Percentiles rank a stretch among this genome's conserved stretches.
phyloP scores from a whole-genome alignment of 2,113 vertebrate genomes.

The Ceuthmochares aereus region DNA sequence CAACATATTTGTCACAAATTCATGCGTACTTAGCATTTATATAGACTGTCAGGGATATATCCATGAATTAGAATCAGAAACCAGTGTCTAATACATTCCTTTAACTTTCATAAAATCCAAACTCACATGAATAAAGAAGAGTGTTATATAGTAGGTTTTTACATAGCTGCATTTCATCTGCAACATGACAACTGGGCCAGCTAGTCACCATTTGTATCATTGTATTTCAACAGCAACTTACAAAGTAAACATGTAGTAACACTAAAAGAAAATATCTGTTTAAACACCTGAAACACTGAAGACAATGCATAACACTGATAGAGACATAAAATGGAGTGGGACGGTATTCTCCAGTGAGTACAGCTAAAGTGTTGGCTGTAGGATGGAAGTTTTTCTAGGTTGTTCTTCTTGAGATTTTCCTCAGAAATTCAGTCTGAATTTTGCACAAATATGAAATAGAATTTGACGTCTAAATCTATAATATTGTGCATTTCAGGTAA shows the following conservation, averaged over 20 bases:
- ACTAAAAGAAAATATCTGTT: conserved; percentile 4
- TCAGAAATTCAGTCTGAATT: background rate
- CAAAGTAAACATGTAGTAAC: background rate
- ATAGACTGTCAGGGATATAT: background rate
- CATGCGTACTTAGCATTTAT: background rate
- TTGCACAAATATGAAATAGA: background rate
- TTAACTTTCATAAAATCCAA: background rate
- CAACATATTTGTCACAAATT: conserved; percentile 13
- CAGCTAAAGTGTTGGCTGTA: fast-evolving
- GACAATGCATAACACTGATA: background rate
- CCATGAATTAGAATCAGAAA: conserved; percentile 2
- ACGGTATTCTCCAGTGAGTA: background rate
- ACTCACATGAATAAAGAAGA: background rate
- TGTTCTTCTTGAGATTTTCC: background rate
- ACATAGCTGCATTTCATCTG: background rate
- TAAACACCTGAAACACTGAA: background rate
- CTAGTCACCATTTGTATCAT: background rate
- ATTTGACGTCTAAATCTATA: background rate
- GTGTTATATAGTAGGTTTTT: background rate
- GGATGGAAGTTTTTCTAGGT: background rate
- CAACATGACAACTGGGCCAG: background rate
- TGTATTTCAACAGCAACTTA: conserved; percentile 24
- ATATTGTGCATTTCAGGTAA: background rate
- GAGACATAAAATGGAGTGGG: background rate
- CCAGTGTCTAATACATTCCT: conserved; percentile 4